These are phyloP conservation scores for Pristionchus arcanus DNA, from an alignment of 2,888 invertebrate genomes.

Conservation along the genomic window DNA sequence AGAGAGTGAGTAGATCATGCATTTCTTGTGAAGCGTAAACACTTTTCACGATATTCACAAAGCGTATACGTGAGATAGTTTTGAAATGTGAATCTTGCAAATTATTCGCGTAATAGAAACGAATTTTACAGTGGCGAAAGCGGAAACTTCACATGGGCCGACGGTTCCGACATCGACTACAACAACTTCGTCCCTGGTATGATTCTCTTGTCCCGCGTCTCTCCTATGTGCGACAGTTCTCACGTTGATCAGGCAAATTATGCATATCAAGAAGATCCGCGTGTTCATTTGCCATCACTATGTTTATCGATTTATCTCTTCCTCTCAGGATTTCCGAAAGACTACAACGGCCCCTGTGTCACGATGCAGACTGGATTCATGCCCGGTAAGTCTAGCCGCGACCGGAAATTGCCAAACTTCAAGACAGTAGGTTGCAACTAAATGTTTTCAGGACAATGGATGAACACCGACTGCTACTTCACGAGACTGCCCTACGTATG, in stretches of 20 bases:
- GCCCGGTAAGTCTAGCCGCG: neutral
- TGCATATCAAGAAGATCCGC: too few relatives aligned
- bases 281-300: neutral
- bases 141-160: slow-evolving; percentile 19
- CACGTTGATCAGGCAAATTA: too few relatives aligned
- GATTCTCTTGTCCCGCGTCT: neutral
- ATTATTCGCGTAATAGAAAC: too few relatives aligned
- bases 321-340: neutral
- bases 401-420: neutral
- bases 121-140: too few relatives aligned
- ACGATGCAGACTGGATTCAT: slow-evolving; percentile 5
- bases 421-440: neutral
- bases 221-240: too few relatives aligned
- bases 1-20: neutral
- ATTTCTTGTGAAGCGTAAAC: too few relatives aligned
- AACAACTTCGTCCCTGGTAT: slow-evolving; percentile 3
- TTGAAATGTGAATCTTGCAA: too few relatives aligned
- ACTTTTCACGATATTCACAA: too few relatives aligned
- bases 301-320: neutral
- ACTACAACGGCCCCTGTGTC: neutral
- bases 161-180: neutral
- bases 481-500: neutral
- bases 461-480: neutral
- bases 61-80: too few relatives aligned
- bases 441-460: neutral